phyloP scores from a whole-genome alignment of 2,888 invertebrate species.

The Synanthedon tipuliformis region DNA sequence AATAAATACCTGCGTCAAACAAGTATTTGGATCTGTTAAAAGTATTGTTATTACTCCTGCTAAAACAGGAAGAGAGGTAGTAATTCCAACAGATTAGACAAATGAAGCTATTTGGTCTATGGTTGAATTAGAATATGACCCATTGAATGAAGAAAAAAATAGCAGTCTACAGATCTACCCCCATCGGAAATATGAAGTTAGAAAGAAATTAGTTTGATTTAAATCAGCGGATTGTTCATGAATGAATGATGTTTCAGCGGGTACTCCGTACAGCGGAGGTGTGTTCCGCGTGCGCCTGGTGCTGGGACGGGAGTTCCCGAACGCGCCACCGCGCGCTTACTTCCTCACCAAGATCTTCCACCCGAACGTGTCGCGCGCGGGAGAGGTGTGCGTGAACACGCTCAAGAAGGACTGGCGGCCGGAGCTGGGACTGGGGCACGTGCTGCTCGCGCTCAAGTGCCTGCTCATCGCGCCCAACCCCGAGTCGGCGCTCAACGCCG shows the following conservation, averaged over 20 bases:
- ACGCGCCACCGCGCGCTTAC: constrained; percentile 90
- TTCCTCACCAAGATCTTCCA: constrained; percentile 97
- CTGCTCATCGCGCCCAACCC: constrained; percentile 96
- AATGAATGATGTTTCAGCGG: constrained; percentile 66
- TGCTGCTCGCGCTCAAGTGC: constrained; percentile 88
- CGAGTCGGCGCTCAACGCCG: constrained; percentile 96
- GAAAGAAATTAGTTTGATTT: no score
- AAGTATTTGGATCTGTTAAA: no score
- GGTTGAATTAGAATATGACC: no score
- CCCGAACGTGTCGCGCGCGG: constrained; percentile 93
- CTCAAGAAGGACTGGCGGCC: constrained; percentile 97
- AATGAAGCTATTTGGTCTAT: no score
- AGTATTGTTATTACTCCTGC: no score
- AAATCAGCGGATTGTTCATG: no score
- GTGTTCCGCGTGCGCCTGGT: constrained; percentile 90
- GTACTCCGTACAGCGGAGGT: constrained; percentile 92
- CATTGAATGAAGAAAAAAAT: no score
- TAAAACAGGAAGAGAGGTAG: no score
- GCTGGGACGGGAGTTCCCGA: constrained; percentile 92
- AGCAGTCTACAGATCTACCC: no score
- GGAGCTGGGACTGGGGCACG: constrained; percentile 94
- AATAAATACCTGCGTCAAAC: no score
- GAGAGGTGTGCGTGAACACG: constrained; percentile 97
- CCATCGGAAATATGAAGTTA: no score
- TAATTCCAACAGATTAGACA: no score